Percentiles rank a stretch among this genome's conserved stretches.
These are phyloP conservation scores for Tachysurus fulvidraco DNA, from an alignment of 2,113 vertebrate genomes.

Conservation along the genomic window DNA sequence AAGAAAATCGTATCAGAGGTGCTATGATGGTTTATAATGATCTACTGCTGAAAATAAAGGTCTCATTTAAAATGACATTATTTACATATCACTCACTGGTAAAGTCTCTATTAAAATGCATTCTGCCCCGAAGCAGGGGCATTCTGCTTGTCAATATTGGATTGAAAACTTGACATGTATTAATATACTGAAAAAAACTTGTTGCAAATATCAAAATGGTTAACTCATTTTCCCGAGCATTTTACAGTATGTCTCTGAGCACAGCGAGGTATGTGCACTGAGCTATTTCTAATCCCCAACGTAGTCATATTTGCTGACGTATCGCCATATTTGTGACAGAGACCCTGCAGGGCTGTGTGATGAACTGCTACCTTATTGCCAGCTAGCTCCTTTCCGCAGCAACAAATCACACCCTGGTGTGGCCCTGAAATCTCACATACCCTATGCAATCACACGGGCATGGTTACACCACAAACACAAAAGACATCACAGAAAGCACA, in stretches of 20 bases:
- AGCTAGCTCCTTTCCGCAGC: conserved; percentile 36
- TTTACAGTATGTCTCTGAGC: neutral
- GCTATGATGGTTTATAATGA: conserved; percentile 3
- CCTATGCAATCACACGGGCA: neutral
- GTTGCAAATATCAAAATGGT: conserved; percentile 2
- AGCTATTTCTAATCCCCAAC: conserved; percentile 30
- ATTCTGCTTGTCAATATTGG: neutral
- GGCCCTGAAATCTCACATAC: conserved; percentile 19
- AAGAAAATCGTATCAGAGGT: neutral
- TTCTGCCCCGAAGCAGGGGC: neutral
- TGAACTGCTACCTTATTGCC: conserved; percentile 44
- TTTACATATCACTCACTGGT: neutral
- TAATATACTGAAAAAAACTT: neutral
- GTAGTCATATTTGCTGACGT: conserved; percentile 48
- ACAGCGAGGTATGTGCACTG: neutral
- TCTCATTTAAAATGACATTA: neutral
- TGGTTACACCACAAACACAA: neutral
- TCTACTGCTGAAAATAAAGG: conserved; percentile 4
- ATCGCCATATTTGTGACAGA: conserved; percentile 44
- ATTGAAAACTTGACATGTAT: neutral
- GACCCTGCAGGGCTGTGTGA: conserved; percentile 45
- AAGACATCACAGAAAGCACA: neutral
- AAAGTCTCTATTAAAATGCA: neutral
- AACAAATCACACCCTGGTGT: conserved; percentile 45
- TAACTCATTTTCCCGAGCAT: neutral